These are phyloP conservation scores for Acipenser ruthenus DNA, from an alignment of 2,797 vertebrate genomes.

Conservation along the genomic window DNA sequence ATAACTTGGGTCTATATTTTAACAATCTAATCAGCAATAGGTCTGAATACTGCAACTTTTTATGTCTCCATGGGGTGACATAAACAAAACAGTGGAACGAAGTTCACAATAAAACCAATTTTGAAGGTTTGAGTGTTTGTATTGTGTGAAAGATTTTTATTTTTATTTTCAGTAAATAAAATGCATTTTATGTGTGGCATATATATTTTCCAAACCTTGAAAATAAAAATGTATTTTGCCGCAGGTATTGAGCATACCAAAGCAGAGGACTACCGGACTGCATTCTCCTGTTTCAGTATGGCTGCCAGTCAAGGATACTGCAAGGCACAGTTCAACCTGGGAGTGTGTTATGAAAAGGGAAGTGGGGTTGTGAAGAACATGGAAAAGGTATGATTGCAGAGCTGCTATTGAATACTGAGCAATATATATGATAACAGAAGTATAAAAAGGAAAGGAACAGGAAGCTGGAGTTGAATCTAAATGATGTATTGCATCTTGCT, in stretches of 20 bases:
- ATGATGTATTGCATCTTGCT: too few species aligned
- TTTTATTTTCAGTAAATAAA: neutral
- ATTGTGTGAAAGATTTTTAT: slow-evolving; percentile 7
- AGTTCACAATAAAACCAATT: neutral
- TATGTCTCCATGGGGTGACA: neutral
- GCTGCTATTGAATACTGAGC: too few species aligned
- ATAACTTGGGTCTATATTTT: too few species aligned
- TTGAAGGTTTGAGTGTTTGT: neutral
- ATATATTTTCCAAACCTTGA: neutral
- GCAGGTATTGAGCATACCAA: slow-evolving; percentile 73
- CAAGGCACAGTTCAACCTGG: slow-evolving; percentile 88
- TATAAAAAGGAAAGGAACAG: too few species aligned
- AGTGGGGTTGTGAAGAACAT: slow-evolving; percentile 64
- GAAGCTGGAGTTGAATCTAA: too few species aligned
- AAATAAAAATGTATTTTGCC: neutral
- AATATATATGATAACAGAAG: too few species aligned
- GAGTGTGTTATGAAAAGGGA: slow-evolving; percentile 83
- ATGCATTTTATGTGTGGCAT: neutral
- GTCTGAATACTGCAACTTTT: neutral
- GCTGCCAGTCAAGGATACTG: slow-evolving; percentile 75
- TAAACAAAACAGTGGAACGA: slow-evolving; percentile 66
- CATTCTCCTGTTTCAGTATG: slow-evolving; percentile 75
- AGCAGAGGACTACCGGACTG: slow-evolving; percentile 47
- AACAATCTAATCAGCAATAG: neutral
- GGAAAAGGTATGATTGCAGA: slow-evolving; percentile 56